Evolutionary conservation across 1,140 invertebrate genomes (phyloP), one percentile per base, ranked within the genome.

Genomic region (Lethrus apterus): DNA sequence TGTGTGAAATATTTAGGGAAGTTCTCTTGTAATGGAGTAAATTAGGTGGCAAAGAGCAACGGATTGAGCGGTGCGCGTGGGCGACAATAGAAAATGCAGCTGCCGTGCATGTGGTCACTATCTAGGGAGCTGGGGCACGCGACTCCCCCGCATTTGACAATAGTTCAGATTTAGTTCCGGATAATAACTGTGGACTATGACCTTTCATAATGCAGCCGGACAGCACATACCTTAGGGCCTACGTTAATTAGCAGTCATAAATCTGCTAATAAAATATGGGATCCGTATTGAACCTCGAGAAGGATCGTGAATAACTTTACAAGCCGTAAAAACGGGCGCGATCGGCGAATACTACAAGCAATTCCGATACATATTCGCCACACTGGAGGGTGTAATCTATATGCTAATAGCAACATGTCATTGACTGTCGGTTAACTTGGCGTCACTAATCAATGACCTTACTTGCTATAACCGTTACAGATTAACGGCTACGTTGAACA

Each of bases 81-180:
- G 59, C 48, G 59, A 61, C 59, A 61, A 61, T 59, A 55, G 57
- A 55, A 56, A 49, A 26, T 42, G 57, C 59, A 59, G 59, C 59
- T 59, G 58, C 46, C 30, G 50, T 53, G 53, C 56, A 59, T 58
- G 53, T 57, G 56, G 54, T 53, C 56, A 41, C 24, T 38, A 38
- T 57, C 49, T 48, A 56, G 45, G 57, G 51, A 47, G 50, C 47
- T 51, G 48, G 36, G 47, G 47, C 49, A 46, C 44, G 42, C 44
- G 49, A 55, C 55, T 52, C 59, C 59, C 57, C 59, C 57, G 57
- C 56, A 55, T 55, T 55, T 48, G 13, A 57, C 50, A 58, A 60
- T 53, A 43, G 54, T 41, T 51, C 44, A 51, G 57, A 59, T 61
- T 61, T 59, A 59, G 59, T 61, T 59, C 51, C 59, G 59, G 59